Evolutionary conservation across 2,888 invertebrate species (phyloP), one percentile per base, ranked within the genome.

Genomic region (Neoitamus cyanurus): DNA sequence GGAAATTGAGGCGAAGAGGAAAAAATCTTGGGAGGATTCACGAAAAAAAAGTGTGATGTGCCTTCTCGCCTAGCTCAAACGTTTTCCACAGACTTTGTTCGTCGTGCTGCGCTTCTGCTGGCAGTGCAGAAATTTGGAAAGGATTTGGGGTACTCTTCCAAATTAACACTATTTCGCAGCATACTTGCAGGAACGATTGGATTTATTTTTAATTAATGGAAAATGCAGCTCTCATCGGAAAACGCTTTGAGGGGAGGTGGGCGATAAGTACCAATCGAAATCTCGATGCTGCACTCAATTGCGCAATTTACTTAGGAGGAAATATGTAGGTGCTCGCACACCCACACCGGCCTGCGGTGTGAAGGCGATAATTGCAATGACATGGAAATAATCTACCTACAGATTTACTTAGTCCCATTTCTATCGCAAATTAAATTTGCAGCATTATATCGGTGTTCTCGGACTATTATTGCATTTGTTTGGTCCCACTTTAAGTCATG

Each of bases 131-230:
- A 42, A 5, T 42, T 42, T 42, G 9, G 20, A 25, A 15, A 9
- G 58, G 15, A 15, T 58, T 58, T 58, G 15, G 20, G 58, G 58
- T 58, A 58, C 58, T 58, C 58, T 58, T 58, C 25, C 20, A 58
- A 58, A 58, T 58, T 58, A 58, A 58, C 58, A 58, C 58, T 58
- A 58, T 58, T 58, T 58, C 25, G 20, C 9, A 11, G 58, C 15
- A 58, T 25, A 58, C 20, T 58, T 25, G 58, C 7, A 25, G 25
- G 20, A 9, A 20, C 9, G 25, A 25, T 9, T 58, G 58, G 58
- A 58, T 58, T 58, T 58, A 58, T 58, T 58, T 58, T 58, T 58
- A 58, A 58, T 58, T 58, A 58, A 58, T 58, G 58, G 58, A 58
- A 58, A 58, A 20, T 58, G 58, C 58, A 58, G 20, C 20, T 7